Percentiles rank a stretch among this genome's conserved stretches.
Evolutionary conservation across 2,888 invertebrate genomes (phyloP).

Genomic region (Gymnoscelis rufifasciata): DNA sequence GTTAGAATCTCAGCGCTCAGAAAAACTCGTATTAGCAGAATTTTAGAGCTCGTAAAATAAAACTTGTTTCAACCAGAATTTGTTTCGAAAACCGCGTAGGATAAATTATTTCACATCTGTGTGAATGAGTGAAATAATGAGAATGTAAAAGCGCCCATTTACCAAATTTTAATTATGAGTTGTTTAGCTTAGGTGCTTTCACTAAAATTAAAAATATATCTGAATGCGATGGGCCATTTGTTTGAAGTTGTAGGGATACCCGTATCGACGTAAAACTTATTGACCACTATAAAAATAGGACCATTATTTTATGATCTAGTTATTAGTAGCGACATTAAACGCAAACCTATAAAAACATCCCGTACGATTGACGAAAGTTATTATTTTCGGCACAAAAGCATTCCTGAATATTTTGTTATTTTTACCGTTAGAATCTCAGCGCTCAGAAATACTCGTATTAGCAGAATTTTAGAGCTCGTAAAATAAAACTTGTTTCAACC

Average conservation of each 20-base stretch:
- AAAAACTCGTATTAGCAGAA: background rate
- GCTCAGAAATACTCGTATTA: background rate
- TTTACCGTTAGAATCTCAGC: constrained; percentile 19
- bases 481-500: constrained; percentile 9
- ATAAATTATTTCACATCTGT: constrained; percentile 17
- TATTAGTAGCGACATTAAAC: too few species aligned
- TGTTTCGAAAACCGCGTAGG: constrained; percentile 12
- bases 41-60: constrained; percentile 11
- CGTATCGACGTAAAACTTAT: too few species aligned
- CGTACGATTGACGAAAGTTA: constrained; percentile 11
- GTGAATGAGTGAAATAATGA: background rate
- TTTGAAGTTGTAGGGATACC: too few species aligned
- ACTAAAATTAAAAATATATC: too few species aligned
- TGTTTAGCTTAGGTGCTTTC: too few species aligned
- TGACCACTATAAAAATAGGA: too few species aligned
- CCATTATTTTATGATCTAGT: too few species aligned
- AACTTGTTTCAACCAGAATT: constrained; percentile 7
- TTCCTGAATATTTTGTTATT: constrained; percentile 15
- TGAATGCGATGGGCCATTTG: too few species aligned
- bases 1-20: constrained; percentile 10
- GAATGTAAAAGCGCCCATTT: too few species aligned
- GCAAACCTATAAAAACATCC: background rate
- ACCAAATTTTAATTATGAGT: too few species aligned
- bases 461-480: constrained; percentile 6
- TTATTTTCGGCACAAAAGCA: constrained; percentile 5